Evolutionary conservation across 2,888 invertebrate genomes (phyloP).

Genomic region (Melikaiella ostensackeni): DNA sequence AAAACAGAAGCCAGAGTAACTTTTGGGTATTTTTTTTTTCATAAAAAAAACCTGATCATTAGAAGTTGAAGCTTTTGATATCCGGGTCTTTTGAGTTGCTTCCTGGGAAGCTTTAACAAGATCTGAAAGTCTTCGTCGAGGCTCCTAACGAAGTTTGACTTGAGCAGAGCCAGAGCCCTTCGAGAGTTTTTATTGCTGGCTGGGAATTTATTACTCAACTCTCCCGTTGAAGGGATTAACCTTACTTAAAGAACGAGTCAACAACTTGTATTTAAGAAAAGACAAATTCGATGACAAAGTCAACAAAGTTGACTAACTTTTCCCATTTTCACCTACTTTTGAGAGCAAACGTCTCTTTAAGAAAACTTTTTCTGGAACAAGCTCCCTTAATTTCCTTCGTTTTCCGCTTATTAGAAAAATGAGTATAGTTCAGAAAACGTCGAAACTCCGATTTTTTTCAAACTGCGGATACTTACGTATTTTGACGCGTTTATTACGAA

Average conservation of each 20-base stretch:
- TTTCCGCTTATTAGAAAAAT: neutral
- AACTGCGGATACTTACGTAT: no score
- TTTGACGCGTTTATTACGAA: no score
- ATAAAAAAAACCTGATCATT: conserved; percentile 7
- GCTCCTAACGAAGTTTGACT: conserved; percentile 46
- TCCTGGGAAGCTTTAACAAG: conserved; percentile 46
- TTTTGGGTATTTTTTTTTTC: neutral
- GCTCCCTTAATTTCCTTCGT: neutral
- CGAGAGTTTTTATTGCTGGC: conserved; percentile 43
- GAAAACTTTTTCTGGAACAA: neutral
- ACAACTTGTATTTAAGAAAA: conserved; percentile 40
- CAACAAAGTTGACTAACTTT: neutral
- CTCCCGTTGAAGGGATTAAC: conserved; percentile 42
- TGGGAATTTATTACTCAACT: conserved; percentile 47
- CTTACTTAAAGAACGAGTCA: conserved; percentile 43
- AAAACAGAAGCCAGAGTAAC: neutral
- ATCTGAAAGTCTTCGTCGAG: conserved; percentile 45
- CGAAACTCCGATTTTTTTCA: no score
- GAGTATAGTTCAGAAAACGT: no score
- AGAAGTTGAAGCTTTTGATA: conserved; percentile 23
- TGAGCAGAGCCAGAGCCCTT: conserved; percentile 36
- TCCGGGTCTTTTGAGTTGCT: conserved; percentile 35
- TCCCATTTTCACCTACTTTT: conserved; percentile 27
- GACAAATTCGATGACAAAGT: conserved; percentile 33
- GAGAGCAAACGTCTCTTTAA: neutral